Conservation (phyloP, 2,888 invertebrate genomes). For the Phyllotreta cruciferae region DNA sequence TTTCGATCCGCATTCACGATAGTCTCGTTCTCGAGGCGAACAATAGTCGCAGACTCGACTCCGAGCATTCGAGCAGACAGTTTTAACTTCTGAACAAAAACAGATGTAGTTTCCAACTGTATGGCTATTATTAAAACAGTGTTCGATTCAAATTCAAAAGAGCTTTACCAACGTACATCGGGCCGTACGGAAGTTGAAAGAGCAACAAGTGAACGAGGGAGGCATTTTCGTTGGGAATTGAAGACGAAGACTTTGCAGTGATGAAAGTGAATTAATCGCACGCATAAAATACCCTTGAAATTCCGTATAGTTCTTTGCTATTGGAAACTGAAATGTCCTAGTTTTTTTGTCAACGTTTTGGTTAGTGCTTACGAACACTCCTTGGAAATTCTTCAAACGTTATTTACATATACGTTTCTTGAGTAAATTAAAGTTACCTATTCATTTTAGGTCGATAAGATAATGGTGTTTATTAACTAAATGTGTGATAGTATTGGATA, state of each 20-base stretch:
- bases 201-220: constrained; percentile 10
- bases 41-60: constrained; percentile 10
- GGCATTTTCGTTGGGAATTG: not conserved
- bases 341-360: constrained; percentile 6
- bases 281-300: constrained; percentile 6
- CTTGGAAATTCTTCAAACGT: too few species aligned
- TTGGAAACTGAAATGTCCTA: constrained; percentile 8
- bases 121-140: constrained; percentile 4
- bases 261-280: constrained; percentile 5
- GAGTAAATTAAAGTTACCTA: too few species aligned
- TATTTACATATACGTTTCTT: too few species aligned
- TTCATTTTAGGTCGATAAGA: constrained; percentile 4
- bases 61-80: too few species aligned
- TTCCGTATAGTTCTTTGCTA: not conserved
- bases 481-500: not conserved
- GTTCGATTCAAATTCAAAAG: too few species aligned
- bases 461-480: not conserved
- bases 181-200: not conserved
- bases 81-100: constrained; percentile 7
- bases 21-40: constrained; percentile 2
- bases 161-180: not conserved
- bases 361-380: not conserved
- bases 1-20: constrained; percentile 9
- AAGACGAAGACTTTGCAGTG: not conserved
- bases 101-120: constrained; percentile 7